Conservation (phyloP, 2,888 invertebrate species). For the Ochropleura leucogaster region DNA sequence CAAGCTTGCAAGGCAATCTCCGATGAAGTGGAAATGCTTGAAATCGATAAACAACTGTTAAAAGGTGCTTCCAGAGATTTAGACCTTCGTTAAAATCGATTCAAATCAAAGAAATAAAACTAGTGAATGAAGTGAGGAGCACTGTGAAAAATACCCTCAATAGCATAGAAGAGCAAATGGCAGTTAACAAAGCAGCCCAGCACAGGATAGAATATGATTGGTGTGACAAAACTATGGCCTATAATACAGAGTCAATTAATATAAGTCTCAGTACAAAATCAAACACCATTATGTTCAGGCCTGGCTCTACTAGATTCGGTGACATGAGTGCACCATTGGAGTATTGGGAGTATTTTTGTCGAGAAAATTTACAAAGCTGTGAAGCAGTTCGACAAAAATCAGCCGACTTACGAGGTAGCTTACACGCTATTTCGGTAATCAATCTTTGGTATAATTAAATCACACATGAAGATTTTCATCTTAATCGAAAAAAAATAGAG, state of each 20-base stretch:
- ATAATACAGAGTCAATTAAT: conserved; percentile 93
- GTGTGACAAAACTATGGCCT: conserved; percentile 96
- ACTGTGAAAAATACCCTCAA: conserved; percentile 91
- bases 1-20: conserved; percentile 92
- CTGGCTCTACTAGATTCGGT: conserved; percentile 95
- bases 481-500: too few species aligned
- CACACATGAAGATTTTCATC: too few species aligned
- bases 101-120: conserved; percentile 93
- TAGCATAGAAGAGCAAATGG: conserved; percentile 93
- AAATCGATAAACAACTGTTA: conserved; percentile 92
- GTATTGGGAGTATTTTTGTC: conserved; percentile 96
- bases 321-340: conserved; percentile 92
- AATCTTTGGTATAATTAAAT: too few species aligned
- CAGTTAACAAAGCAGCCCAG: conserved; percentile 95
- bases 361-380: conserved; percentile 94
- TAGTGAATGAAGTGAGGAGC: conserved; percentile 93
- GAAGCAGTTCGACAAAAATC: conserved; percentile 95
- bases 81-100: conserved; percentile 92
- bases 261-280: conserved; percentile 93
- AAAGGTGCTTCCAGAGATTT: conserved; percentile 93
- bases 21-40: conserved; percentile 93
- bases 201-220: conserved; percentile 96
- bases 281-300: conserved; percentile 93
- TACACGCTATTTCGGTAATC: conserved; percentile 94
- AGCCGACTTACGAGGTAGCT: conserved; percentile 92